Conservation (phyloP, 2,113 vertebrate genomes). For the Chaetodon trifascialis region DNA sequence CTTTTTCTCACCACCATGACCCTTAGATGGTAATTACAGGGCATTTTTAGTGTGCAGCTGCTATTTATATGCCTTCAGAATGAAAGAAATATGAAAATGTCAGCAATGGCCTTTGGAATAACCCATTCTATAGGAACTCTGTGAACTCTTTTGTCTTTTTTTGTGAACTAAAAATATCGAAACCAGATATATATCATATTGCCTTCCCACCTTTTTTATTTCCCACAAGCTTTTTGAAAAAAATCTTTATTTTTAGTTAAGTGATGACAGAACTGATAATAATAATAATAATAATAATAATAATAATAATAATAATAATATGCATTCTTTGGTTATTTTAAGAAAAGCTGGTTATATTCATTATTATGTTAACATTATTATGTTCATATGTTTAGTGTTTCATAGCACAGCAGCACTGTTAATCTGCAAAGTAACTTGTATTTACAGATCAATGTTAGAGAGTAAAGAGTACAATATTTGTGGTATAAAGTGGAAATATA, state of each 20-base stretch:
- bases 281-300: too few relatives aligned
- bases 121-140: slow-evolving; percentile 1
- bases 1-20: slow-evolving; percentile 39
- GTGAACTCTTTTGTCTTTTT: background rate
- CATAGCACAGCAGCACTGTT: too few relatives aligned
- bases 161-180: background rate
- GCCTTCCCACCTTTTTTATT: background rate
- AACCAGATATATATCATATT: background rate
- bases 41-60: slow-evolving; percentile 16
- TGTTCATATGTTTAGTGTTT: background rate
- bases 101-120: slow-evolving; percentile 7
- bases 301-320: too few relatives aligned
- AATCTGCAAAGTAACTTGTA: background rate
- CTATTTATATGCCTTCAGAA: slow-evolving; percentile 40
- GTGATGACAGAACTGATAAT: too few relatives aligned
- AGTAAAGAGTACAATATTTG: too few relatives aligned
- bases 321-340: too few relatives aligned
- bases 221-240: background rate
- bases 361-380: too few relatives aligned
- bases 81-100: slow-evolving; percentile 32
- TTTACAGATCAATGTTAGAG: background rate
- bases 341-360: too few relatives aligned
- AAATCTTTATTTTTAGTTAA: too few relatives aligned
- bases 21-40: slow-evolving; percentile 52
- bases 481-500: too few relatives aligned